A percentile compares a stretch with the other conserved stretches of the same genome.
These are phyloP conservation scores for Synanthedon tipuliformis DNA, from an alignment of 2,888 invertebrate species.

Conservation along the genomic window DNA sequence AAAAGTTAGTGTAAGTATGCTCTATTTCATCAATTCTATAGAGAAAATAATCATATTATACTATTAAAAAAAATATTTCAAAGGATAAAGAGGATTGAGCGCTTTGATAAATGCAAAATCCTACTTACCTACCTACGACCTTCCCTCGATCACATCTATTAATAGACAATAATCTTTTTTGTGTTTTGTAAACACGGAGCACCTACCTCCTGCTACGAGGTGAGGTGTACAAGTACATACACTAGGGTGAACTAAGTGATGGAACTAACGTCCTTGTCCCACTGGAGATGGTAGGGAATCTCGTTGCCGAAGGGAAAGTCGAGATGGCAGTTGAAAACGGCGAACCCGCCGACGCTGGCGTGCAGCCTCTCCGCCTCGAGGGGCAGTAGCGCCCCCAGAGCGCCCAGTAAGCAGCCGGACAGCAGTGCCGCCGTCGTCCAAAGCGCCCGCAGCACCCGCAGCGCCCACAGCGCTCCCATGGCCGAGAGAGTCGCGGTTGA, in stretches of 20 bases:
- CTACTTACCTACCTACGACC: too few species aligned
- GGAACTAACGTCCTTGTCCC: slow-evolving; percentile 88
- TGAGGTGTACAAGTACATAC: background rate
- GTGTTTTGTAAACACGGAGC: too few species aligned
- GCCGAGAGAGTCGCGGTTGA: background rate
- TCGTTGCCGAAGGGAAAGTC: slow-evolving; percentile 88
- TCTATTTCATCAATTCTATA: too few species aligned
- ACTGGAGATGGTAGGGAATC: slow-evolving; percentile 88
- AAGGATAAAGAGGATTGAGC: too few species aligned
- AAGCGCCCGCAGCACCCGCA: slow-evolving; percentile 4
- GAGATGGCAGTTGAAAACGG: slow-evolving; percentile 85
- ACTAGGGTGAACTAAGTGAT: background rate
- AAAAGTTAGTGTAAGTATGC: too few species aligned
- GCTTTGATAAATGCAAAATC: too few species aligned
- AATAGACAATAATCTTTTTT: too few species aligned
- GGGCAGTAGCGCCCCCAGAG: slow-evolving; percentile 37
- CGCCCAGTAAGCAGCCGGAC: slow-evolving; percentile 1
- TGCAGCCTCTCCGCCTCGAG: slow-evolving; percentile 62
- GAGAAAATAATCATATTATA: too few species aligned
- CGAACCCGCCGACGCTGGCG: slow-evolving; percentile 81
- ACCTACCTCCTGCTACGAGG: too few species aligned
- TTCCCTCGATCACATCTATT: too few species aligned
- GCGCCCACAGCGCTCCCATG: slow-evolving; percentile 4
- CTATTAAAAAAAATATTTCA: too few species aligned
- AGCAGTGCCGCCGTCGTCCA: slow-evolving; percentile 7